phyloP scores from a whole-genome alignment of 2,797 vertebrate species.

The Scolopax bukidnonensis region DNA sequence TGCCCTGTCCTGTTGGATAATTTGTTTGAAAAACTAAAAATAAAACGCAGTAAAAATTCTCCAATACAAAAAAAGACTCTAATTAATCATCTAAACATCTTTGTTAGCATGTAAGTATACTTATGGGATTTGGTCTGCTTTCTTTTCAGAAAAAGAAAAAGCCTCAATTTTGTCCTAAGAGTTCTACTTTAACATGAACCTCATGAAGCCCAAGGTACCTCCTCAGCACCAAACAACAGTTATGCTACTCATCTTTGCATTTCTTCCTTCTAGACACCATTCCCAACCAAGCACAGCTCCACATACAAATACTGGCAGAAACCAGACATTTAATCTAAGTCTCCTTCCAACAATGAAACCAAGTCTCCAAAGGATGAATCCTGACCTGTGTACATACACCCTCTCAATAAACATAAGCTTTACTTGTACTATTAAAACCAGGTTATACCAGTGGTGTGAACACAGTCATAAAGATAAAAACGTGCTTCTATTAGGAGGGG shows the following conservation, averaged over 20 bases:
- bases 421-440: neutral
- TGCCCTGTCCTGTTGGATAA: neutral
- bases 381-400: neutral
- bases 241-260: neutral
- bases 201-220: neutral
- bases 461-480: neutral
- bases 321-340: neutral
- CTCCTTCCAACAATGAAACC: neutral
- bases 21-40: constrained; percentile 12
- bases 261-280: neutral
- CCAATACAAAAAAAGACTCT: neutral
- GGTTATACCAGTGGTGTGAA: neutral
- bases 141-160: neutral
- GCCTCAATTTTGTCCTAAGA: neutral
- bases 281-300: constrained; percentile 24
- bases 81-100: neutral
- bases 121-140: constrained; percentile 36
- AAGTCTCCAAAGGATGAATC: neutral
- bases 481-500: neutral
- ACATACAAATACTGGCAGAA: neutral
- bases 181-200: neutral
- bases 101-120: neutral
- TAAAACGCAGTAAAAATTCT: constrained; percentile 20
- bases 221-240: neutral
- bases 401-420: neutral